Conservation (phyloP, 2,888 invertebrate species). For the Pelosia muscerda region DNA sequence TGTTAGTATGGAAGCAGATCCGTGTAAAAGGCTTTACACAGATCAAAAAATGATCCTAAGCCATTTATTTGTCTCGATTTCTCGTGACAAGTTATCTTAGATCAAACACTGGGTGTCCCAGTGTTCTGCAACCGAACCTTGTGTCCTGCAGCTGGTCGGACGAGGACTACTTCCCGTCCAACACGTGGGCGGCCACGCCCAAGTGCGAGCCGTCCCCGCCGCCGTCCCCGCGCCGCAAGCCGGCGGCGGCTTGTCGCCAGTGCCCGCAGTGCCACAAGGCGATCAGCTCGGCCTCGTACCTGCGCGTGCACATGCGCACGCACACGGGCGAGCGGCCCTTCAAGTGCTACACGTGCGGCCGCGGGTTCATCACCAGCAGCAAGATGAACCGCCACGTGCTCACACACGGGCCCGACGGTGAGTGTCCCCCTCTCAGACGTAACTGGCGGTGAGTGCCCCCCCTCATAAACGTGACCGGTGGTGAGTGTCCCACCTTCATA, state of each 20-base stretch:
- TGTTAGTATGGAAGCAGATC: background rate
- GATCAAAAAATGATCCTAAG: background rate
- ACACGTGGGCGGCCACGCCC: slow-evolving; percentile 71
- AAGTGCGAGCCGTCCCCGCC: slow-evolving; percentile 38
- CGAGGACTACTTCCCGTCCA: slow-evolving; percentile 77
- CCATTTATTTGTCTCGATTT: no score
- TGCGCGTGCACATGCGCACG: slow-evolving; percentile 75
- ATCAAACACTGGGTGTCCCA: no score
- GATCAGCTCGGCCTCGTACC: slow-evolving; percentile 70
- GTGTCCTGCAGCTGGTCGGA: slow-evolving; percentile 62
- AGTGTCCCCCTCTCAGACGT: no score
- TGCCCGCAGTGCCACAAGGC: slow-evolving; percentile 70
- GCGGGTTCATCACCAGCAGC: slow-evolving; percentile 77
- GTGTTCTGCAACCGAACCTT: no score
- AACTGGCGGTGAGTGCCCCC: no score
- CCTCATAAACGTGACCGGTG: no score
- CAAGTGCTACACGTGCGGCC: slow-evolving; percentile 70
- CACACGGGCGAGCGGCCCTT: slow-evolving; percentile 79
- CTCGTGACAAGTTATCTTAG: no score
- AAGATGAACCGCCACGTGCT: slow-evolving; percentile 80
- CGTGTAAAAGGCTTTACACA: background rate
- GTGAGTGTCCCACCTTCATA: no score
- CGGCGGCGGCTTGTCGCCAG: background rate
- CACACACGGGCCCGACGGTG: slow-evolving; percentile 62
- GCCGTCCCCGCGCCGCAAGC: slow-evolving; percentile 24